These are phyloP conservation scores for Nettapus auritus DNA, from an alignment of 2,113 vertebrate genomes.

Conservation along the genomic window DNA sequence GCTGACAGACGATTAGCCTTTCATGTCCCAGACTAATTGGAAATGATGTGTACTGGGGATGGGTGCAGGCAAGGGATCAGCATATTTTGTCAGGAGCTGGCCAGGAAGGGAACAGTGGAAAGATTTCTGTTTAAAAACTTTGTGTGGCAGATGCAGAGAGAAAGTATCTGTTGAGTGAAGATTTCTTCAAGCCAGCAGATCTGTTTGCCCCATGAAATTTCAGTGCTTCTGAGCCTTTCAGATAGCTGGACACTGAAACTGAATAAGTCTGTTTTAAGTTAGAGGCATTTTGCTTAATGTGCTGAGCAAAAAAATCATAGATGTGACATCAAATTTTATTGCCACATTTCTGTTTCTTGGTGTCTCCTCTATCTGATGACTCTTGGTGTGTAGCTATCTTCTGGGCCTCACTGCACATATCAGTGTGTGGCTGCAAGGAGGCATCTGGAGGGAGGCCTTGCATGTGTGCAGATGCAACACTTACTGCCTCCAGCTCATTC, in stretches of 20 bases:
- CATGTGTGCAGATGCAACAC: not conserved
- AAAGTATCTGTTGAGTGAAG: not conserved
- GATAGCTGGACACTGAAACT: not conserved
- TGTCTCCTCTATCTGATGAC: not conserved
- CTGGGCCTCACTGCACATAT: not conserved
- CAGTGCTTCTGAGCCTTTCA: not conserved
- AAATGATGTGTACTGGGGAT: not conserved
- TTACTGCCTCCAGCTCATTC: not conserved
- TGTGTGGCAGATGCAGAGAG: fast-evolving
- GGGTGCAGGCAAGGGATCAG: not conserved
- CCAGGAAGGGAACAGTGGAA: not conserved
- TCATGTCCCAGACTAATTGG: not conserved
- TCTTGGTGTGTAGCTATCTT: not conserved
- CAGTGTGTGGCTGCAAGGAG: not conserved
- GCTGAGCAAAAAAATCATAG: not conserved
- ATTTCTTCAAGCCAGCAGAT: not conserved
- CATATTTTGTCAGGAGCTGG: not conserved
- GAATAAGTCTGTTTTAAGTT: not conserved
- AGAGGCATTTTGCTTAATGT: not conserved
- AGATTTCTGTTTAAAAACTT: not conserved
- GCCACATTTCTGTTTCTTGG: not conserved
- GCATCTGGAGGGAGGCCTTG: not conserved
- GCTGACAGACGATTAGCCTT: not conserved
- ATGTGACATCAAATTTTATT: not conserved
- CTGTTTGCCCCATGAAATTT: not conserved